Evolutionary conservation across 2,113 vertebrate species (phyloP).

Genomic region (Clinocottus analis): DNA sequence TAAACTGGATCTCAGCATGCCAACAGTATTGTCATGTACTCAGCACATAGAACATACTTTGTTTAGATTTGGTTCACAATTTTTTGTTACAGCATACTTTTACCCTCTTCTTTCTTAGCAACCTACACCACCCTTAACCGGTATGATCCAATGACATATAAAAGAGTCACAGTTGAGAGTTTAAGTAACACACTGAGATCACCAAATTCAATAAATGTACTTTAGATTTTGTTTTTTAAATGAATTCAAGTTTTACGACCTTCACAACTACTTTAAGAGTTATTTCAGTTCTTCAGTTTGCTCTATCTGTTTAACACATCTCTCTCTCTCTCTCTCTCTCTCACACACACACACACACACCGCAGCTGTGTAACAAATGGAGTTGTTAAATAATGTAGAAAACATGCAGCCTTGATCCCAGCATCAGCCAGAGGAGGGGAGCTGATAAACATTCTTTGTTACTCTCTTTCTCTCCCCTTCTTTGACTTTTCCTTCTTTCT

Average conservation of each 20-base stretch:
- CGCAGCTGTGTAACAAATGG: slow-evolving; percentile 47
- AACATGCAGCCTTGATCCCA: slow-evolving; percentile 52
- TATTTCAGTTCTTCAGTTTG: slow-evolving; percentile 10
- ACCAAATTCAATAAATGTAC: not conserved
- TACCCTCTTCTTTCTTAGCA: not conserved
- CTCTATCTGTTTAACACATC: slow-evolving; percentile 5
- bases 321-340: not conserved
- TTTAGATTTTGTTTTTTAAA: not conserved
- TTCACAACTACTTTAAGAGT: not conserved
- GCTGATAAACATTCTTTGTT: slow-evolving; percentile 60
- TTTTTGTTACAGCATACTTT: not conserved
- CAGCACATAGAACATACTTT: not conserved
- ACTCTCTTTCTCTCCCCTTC: slow-evolving; percentile 3
- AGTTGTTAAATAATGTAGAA: slow-evolving; percentile 68
- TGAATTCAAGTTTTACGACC: not conserved
- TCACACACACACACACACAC: slow-evolving; percentile 22
- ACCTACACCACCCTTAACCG: not conserved
- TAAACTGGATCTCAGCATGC: not conserved
- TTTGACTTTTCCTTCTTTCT: slow-evolving; percentile 35
- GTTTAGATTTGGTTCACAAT: not conserved
- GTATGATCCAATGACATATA: not conserved
- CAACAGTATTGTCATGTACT: not conserved
- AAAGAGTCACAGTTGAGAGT: not conserved
- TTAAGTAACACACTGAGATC: not conserved
- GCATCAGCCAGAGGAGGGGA: slow-evolving; percentile 44